A percentile compares a stretch with the other conserved stretches of the same genome.
phyloP scores from a whole-genome alignment of 2,888 invertebrate species.

The Leucania comma region DNA sequence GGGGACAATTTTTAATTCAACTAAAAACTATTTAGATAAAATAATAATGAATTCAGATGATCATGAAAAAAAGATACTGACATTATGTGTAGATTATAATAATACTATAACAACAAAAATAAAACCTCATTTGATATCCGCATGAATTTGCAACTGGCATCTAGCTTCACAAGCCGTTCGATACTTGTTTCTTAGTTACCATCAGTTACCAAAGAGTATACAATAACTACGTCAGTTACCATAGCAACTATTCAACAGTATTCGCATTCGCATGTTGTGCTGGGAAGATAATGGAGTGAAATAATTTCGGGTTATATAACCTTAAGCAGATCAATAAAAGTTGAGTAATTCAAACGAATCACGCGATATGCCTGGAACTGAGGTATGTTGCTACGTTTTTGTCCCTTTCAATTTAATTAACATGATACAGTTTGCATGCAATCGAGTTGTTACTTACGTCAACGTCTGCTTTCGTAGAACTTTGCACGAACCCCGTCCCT shows the following conservation, averaged over 20 bases:
- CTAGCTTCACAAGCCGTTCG: slow-evolving; percentile 65
- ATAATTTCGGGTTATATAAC: slow-evolving; percentile 83
- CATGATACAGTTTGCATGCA: slow-evolving; percentile 81
- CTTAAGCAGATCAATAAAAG: slow-evolving; percentile 85
- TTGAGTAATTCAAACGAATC: slow-evolving; percentile 82
- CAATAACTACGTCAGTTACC: too few relatives aligned
- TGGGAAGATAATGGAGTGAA: slow-evolving; percentile 83
- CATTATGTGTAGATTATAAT: too few relatives aligned
- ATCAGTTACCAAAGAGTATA: too few relatives aligned
- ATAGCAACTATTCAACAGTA: slow-evolving; percentile 74
- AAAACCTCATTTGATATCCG: slow-evolving; percentile 31
- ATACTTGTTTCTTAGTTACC: slow-evolving; percentile 77
- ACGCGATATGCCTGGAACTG: slow-evolving; percentile 87
- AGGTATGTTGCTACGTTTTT: slow-evolving; percentile 78
- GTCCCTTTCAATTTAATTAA: slow-evolving; percentile 84
- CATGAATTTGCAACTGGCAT: slow-evolving; percentile 44
- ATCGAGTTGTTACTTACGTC: slow-evolving; percentile 70
- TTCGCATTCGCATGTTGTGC: slow-evolving; percentile 84
- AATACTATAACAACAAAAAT: background rate
- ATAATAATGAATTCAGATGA: background rate
- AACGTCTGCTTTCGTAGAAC: slow-evolving; percentile 44
- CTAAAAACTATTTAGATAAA: background rate
- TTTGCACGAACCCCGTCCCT: slow-evolving; percentile 58
- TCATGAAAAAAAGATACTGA: too few relatives aligned
- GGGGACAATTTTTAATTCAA: background rate